These are phyloP conservation scores for Microctonus brassicae DNA, from an alignment of 2,888 invertebrate genomes.

Conservation along the genomic window DNA sequence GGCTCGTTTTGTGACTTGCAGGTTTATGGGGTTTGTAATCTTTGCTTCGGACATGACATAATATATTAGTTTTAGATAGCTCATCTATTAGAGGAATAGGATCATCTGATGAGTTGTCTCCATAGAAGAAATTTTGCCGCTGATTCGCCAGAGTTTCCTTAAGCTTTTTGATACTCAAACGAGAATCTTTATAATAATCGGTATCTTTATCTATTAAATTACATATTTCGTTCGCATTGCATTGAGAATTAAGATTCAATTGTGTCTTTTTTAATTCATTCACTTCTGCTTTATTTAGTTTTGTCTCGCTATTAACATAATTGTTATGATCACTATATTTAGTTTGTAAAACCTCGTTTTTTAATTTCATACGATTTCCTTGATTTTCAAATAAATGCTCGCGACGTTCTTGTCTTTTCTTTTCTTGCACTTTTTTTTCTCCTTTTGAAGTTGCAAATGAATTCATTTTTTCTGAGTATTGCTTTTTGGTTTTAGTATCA, in stretches of 20 bases:
- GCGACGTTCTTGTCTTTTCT: background rate
- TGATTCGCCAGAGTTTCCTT: conserved; percentile 52
- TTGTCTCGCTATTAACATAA: background rate
- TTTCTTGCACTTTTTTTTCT: background rate
- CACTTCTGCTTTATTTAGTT: background rate
- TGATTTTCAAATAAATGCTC: background rate
- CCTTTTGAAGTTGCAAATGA: background rate
- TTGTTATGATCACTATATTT: background rate
- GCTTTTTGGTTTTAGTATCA: conserved; percentile 28
- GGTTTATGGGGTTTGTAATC: conserved; percentile 60
- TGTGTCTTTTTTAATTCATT: background rate
- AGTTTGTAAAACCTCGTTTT: background rate
- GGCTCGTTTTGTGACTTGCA: conserved; percentile 58
- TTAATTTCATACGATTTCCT: background rate
- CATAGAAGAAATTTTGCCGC: conserved; percentile 56
- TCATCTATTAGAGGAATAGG: background rate
- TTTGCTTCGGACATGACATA: conserved; percentile 45
- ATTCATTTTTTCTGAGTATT: background rate
- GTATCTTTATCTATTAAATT: conserved; percentile 45
- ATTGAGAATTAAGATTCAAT: background rate
- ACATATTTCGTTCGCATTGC: background rate
- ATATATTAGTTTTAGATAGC: conserved; percentile 35
- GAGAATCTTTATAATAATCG: conserved; percentile 41
- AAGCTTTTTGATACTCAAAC: conserved; percentile 49
- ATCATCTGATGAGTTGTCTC: conserved; percentile 40